phyloP scores from a whole-genome alignment of 2,113 vertebrate species.

The cat (Felis catus) region F.catus_Fca126_mat1.0 CM031420.1:63874001-63874500 shows the following conservation, averaged over 20 bases:
- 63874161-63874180: neutral
- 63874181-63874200: neutral
- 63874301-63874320: neutral
- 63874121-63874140: neutral
- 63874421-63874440: neutral
- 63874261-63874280: neutral
- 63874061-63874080: neutral
- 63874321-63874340: neutral
- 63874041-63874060: neutral
- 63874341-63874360: neutral
- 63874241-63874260: neutral
- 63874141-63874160: neutral
- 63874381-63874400: neutral
- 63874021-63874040: conserved; percentile 36
- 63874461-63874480: neutral
- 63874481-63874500: neutral
- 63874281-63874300: neutral
- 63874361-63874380: neutral
- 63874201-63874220: neutral
- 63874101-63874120: neutral
- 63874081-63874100: conserved; percentile 12
- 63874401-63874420: neutral
- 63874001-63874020: conserved; percentile 49
- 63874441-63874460: neutral
- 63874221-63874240: neutral